Base-by-base conservation (phyloP, 2,888 invertebrate genomes). In the Phaedon cochleariae region DNA sequence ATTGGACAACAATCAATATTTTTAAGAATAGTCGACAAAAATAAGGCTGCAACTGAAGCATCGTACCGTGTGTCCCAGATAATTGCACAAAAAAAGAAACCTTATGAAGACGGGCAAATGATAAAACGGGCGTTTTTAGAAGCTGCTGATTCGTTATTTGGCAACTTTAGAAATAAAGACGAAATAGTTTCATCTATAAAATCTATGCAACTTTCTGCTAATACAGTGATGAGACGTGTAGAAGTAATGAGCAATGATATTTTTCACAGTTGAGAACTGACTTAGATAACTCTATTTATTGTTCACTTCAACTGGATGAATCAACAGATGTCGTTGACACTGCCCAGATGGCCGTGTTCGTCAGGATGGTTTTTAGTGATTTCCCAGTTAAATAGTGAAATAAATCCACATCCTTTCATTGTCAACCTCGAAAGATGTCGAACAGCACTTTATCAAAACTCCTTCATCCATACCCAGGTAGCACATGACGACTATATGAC, bases 61-160 rank as follows among this genome's bases (percentile, higher is more conserved):
- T 60, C 52, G 48, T 60, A 51, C 60, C 49, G 51, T 60, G 60
- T 60, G n/a, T n/a, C 60, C 51, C 60, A 60, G 51, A 60, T 60
- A 60, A 60, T 60, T 49, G 51, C 60, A 60, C 51, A 60, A 60
- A 31, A 51, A 20, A 49, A 60, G 31, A 60, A 51, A 60, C 60
- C 60, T 29, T 60, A 60, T 52, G 22, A 21, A 52, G 22, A 29
- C 53, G 53, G 53, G 26, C 18, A 46, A 46, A 46, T 46, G 46
- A 46, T 46, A 46, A 46, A 46, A 46, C 46, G 20, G 46, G 46
- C 15, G 46, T 46, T 46, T 46, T 46, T 46, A 46, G 7, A 46
- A 46, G 46, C 46, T 12, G 46, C 46, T 46, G 7, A 46, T 46
- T 46, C 15, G 17, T 12, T 15, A 46, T 15, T 37, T 37, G 37